These are phyloP conservation scores for Gavialis gangeticus DNA, from an alignment of 2,113 vertebrate species.

Conservation along the genomic window DNA sequence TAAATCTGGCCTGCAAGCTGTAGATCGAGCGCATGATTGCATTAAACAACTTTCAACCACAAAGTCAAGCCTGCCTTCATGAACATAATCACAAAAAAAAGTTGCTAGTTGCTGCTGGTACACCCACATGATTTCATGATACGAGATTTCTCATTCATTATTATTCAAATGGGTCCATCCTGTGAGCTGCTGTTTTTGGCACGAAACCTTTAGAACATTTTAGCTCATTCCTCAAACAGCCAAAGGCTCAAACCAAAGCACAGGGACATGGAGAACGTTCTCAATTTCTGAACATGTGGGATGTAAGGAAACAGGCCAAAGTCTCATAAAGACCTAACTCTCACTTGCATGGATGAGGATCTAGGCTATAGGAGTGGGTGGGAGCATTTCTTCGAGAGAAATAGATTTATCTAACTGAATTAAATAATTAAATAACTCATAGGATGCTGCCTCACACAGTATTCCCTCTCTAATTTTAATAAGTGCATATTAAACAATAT, in stretches of 20 bases:
- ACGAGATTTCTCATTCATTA: background rate
- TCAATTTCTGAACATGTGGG: background rate
- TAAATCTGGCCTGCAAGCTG: no score
- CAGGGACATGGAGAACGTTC: background rate
- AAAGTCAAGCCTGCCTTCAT: background rate
- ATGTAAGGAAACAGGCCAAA: background rate
- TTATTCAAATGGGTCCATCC: background rate
- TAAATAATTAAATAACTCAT: slow-evolving; percentile 13
- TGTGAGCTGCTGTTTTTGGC: background rate
- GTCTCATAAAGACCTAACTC: background rate
- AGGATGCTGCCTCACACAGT: slow-evolving; percentile 37
- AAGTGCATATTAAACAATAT: slow-evolving; percentile 11
- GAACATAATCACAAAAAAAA: background rate
- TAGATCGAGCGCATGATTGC: no score
- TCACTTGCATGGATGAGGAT: background rate
- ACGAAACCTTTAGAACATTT: background rate
- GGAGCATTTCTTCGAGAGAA: background rate
- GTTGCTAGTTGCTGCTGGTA: background rate
- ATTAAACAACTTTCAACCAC: background rate
- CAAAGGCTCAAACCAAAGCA: background rate
- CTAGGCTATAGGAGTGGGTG: background rate
- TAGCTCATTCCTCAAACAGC: background rate
- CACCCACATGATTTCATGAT: background rate
- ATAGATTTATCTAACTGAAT: background rate
- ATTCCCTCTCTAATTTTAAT: slow-evolving; percentile 34